Conservation (phyloP, 2,888 invertebrate species). For the Protonemura montana region DNA sequence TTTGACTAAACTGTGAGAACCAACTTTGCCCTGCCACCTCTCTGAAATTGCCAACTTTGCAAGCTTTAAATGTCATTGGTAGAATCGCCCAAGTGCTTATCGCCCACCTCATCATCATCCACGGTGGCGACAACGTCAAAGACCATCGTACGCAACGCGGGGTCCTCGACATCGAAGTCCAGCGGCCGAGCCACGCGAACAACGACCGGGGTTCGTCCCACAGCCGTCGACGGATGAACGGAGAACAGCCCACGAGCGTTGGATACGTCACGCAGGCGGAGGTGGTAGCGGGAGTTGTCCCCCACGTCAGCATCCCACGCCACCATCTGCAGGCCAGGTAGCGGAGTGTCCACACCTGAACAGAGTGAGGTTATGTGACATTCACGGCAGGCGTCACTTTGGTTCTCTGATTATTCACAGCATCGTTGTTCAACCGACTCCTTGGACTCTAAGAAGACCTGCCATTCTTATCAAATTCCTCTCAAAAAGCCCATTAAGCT, state of each 20-base stretch:
- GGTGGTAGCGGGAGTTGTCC: constrained; percentile 74
- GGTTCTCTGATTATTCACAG: too few relatives aligned
- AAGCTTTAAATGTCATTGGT: too few relatives aligned
- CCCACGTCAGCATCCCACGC: constrained; percentile 78
- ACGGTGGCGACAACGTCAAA: constrained; percentile 74
- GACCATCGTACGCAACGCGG: constrained; percentile 66
- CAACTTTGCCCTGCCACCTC: too few relatives aligned
- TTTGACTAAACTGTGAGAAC: too few relatives aligned
- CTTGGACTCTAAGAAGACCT: too few relatives aligned
- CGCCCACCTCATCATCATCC: constrained; percentile 60
- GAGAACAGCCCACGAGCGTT: constrained; percentile 68
- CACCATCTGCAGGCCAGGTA: constrained; percentile 73
- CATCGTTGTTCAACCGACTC: too few relatives aligned
- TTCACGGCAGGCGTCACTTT: too few relatives aligned
- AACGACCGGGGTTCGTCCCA: constrained; percentile 77
- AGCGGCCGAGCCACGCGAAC: constrained; percentile 73
- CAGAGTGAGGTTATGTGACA: too few relatives aligned
- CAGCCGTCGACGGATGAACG: constrained; percentile 72
- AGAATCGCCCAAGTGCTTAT: too few relatives aligned
- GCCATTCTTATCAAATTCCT: too few relatives aligned
- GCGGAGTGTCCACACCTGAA: constrained; percentile 56
- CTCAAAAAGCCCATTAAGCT: too few relatives aligned
- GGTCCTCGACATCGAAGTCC: constrained; percentile 75
- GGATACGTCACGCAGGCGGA: constrained; percentile 67
- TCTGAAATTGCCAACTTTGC: too few relatives aligned